Evolutionary conservation across 2,888 invertebrate genomes (phyloP), one percentile per base, ranked within the genome.

Genomic region (Ectemnius lituratus): DNA sequence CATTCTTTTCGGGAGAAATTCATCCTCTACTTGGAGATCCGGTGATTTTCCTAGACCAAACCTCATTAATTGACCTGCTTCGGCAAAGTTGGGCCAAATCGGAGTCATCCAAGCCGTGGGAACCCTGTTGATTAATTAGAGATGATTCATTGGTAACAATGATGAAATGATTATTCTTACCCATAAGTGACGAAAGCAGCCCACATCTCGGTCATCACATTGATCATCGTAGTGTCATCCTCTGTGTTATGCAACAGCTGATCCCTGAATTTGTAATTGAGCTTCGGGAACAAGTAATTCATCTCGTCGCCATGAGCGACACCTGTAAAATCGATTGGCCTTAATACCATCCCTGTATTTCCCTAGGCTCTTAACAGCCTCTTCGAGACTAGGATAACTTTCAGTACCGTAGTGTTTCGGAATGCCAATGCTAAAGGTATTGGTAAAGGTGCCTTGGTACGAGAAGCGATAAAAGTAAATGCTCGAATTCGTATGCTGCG

Each of bases 131-230:
- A 52, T 4, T 4, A 52, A 52, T 52, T 14, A 52, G 11, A 16
- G 11, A 16, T 52, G n/a, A 47, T 47, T 11, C 0, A 14, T 4
- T 5, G 2, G 13, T 47, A 11, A 47, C 47, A 47, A 47, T 0
- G 2, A 47, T 4, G 2, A 47, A 23, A 47, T 2, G 2, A 11
- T 47, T 2, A 47, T 37, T 37, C 67, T 80, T 84, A 90, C 90
- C 90, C 90, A 0, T 79, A 78, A 74, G 71, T 84, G 0, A 81
- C 80, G 23, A 90, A 90, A 69, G 66, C 87, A 1, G 80, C 49
- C 84, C 84, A 90, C 81, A 89, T 81, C 70, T 89, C 87, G 0
- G 85, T 88, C 84, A 90, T 85, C 5, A 87, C 73, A 58, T 88
- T 79, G 6, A 88, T 85, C 83, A 89, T 86, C 1, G 82, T 78